Evolutionary conservation across 1,140 invertebrate genomes (phyloP).

Genomic region (Cardiocondyla obscurior): DNA sequence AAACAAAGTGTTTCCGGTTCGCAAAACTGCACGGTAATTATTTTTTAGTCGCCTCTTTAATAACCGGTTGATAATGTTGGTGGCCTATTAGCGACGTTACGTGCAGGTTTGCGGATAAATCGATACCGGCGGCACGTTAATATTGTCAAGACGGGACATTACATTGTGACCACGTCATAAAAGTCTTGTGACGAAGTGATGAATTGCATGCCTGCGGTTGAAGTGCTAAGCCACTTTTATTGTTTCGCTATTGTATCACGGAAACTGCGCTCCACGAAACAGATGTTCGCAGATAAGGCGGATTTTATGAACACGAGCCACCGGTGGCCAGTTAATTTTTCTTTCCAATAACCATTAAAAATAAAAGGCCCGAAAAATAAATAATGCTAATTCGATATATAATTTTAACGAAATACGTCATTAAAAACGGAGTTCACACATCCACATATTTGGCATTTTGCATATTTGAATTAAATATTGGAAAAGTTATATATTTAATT

Average conservation of each 20-base stretch:
- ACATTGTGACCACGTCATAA: conserved; percentile 4
- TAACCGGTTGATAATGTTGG: neutral
- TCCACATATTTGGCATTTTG: neutral
- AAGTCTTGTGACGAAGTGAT: conserved; percentile 9
- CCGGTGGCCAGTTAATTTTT: neutral
- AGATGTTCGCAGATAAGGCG: neutral
- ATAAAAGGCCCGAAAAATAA: neutral
- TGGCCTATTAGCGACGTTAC: conserved; percentile 28
- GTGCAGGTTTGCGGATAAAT: conserved; percentile 30
- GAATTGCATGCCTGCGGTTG: conserved; percentile 4
- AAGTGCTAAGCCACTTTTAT: conserved; percentile 3
- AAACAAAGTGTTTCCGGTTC: neutral
- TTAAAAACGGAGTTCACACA: neutral
- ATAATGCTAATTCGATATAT: neutral
- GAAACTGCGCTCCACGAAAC: neutral
- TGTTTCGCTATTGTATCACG: neutral
- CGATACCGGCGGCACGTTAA: conserved; percentile 21
- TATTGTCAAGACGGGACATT: conserved; percentile 7
- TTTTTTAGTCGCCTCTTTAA: conserved; percentile 17
- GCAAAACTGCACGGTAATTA: neutral
- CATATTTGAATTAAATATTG: neutral
- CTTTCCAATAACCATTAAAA: neutral
- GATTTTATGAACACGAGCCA: neutral
- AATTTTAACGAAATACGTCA: neutral
- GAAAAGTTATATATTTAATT: neutral